phyloP scores from a whole-genome alignment of 2,797 vertebrate genomes.

The Crocidura indochinensis region DNA sequence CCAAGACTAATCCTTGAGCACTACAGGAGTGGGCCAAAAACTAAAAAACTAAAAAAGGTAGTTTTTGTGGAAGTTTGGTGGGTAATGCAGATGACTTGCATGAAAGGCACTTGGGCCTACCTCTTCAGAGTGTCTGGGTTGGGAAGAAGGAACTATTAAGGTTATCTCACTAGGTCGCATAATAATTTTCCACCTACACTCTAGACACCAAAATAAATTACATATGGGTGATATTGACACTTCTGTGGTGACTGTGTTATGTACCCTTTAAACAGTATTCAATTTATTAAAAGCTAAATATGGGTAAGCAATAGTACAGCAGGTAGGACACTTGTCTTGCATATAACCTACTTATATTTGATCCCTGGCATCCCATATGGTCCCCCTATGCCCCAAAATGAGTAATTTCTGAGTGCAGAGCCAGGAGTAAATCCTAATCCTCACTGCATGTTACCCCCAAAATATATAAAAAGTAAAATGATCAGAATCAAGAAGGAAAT shows the following conservation, averaged over 20 bases:
- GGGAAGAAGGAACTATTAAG: constrained; percentile 45
- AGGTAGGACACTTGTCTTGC: no score
- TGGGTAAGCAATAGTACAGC: no score
- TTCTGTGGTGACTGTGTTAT: not conserved
- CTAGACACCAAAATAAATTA: constrained; percentile 66
- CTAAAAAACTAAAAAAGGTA: no score
- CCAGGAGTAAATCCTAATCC: no score
- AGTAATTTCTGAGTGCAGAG: no score
- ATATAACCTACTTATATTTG: no score
- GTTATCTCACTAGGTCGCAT: constrained; percentile 42
- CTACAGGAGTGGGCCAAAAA: no score
- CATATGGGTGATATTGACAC: constrained; percentile 8
- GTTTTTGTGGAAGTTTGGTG: constrained; percentile 37
- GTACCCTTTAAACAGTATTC: not conserved
- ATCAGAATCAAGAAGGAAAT: constrained; percentile 61
- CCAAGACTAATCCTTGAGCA: no score
- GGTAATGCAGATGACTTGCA: constrained; percentile 36
- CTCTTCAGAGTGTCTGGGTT: constrained; percentile 50
- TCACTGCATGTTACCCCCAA: not conserved
- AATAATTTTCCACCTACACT: not conserved
- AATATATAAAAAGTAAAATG: constrained; percentile 29
- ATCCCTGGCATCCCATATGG: no score
- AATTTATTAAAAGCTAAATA: no score
- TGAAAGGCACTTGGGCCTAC: constrained; percentile 38
- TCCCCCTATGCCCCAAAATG: no score